These are phyloP conservation scores for Meta bourneti DNA, from an alignment of 2,888 invertebrate genomes.

Conservation along the genomic window DNA sequence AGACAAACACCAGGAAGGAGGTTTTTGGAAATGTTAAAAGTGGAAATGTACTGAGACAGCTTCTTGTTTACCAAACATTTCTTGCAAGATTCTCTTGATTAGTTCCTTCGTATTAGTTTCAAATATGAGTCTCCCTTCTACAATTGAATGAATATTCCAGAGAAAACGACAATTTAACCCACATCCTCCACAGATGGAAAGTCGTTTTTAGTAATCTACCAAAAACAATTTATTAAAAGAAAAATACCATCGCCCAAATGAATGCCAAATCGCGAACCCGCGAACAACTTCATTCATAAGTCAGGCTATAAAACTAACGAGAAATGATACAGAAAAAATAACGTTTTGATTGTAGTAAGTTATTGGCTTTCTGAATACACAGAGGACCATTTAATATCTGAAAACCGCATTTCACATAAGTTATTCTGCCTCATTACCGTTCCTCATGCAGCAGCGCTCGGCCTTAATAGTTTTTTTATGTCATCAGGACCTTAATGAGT, in stretches of 20 bases:
- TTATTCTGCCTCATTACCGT: conserved; percentile 6
- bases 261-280: background rate
- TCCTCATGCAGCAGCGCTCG: background rate
- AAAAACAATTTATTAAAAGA: no score
- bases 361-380: conserved; percentile 11
- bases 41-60: no score
- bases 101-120: no score
- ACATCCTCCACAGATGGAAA: no score
- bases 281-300: conserved; percentile 10
- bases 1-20: no score
- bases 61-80: no score
- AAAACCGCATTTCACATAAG: conserved; percentile 5
- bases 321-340: background rate
- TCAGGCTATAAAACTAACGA: background rate
- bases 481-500: conserved; percentile 27
- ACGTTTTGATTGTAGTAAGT: conserved; percentile 17
- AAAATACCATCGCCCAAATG: background rate
- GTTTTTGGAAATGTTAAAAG: no score
- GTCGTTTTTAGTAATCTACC: no score
- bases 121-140: no score
- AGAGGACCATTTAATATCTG: conserved; percentile 19
- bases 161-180: no score
- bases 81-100: no score
- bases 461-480: conserved; percentile 10
- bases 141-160: no score